phyloP scores from a whole-genome alignment of 1,140 invertebrate species.

The Macrocentrus cingulum region DNA sequence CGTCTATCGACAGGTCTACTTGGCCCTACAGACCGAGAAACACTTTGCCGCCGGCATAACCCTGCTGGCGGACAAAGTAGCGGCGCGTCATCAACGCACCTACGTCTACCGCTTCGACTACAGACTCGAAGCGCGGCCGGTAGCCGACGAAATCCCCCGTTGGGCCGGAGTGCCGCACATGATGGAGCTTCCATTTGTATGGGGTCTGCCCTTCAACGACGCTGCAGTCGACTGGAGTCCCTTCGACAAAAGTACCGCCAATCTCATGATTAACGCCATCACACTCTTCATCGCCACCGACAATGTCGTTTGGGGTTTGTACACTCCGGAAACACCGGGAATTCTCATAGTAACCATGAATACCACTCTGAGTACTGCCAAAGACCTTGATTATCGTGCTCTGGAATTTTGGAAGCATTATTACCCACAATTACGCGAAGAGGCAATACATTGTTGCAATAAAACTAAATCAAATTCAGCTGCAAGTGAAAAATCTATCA shows the following conservation, averaged over 20 bases:
- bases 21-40: conserved; percentile 75
- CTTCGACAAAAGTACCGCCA: conserved; percentile 73
- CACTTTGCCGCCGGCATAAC: conserved; percentile 71
- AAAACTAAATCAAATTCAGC: conserved; percentile 40
- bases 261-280: conserved; percentile 76
- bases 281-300: conserved; percentile 72
- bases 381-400: conserved; percentile 70
- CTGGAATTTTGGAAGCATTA: conserved; percentile 81
- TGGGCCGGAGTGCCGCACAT: conserved; percentile 78
- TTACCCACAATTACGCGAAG: conserved; percentile 71
- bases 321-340: conserved; percentile 64
- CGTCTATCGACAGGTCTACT: no score
- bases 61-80: conserved; percentile 65
- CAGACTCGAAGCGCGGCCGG: conserved; percentile 66
- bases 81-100: conserved; percentile 59
- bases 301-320: conserved; percentile 71
- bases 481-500: conserved; percentile 12
- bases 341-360: conserved; percentile 73
- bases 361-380: conserved; percentile 70
- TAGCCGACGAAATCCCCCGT: conserved; percentile 65
- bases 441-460: conserved; percentile 71
- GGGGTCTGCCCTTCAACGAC: conserved; percentile 69
- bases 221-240: conserved; percentile 71
- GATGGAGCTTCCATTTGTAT: conserved; percentile 76
- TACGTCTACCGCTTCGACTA: conserved; percentile 77